Evolutionary conservation across 2,888 invertebrate genomes (phyloP), one percentile per base, ranked within the genome.

Genomic region (Clepsis dumicolana): DNA sequence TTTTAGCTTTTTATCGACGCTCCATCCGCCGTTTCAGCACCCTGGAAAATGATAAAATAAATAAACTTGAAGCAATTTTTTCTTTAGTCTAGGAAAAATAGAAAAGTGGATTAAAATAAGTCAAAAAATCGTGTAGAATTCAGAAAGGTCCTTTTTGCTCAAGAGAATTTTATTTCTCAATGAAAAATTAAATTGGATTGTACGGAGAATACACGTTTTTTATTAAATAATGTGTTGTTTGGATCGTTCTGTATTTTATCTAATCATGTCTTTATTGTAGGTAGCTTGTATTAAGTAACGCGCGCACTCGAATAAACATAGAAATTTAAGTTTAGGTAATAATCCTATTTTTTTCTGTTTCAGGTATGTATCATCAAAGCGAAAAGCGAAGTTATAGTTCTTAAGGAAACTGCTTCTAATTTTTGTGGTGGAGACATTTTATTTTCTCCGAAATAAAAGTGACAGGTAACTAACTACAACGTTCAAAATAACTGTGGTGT

Each of bases 1-100:
- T 68, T 63, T 68, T 68, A 68, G 67, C 67, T 63, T 65, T 65
- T 68, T 63, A 68, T 68, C 67, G 62, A n/a, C 56, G 25, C 38
- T 27, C 38, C 53, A 50, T 59, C 52, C 67, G 21, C 63, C 25
- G 24, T 65, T 44, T 56, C 32, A 61, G 41, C 54, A 29, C 56
- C 50, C 54, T 61, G 63, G 63, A 68, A 68, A 68, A 68, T 67
- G 57, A 67, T 68, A 59, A 57, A 59, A 63, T 68, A 68, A 68
- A 68, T 68, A 68, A 63, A 68, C 52, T 63, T 27, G 48, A 50
- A 24, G 62, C 54, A n/a, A n/a, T 65, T 67, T 57, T 63, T 41
- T 29, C 57, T 21, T 27, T 48, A 50, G 29, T 48, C 63, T 68
- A 68, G 57, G 29, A 29, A 44, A 27, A 48, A 59, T 65, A 62